Evolutionary conservation across 2,113 vertebrate species (phyloP).

Genomic region (Cryptotis parvus): DNA sequence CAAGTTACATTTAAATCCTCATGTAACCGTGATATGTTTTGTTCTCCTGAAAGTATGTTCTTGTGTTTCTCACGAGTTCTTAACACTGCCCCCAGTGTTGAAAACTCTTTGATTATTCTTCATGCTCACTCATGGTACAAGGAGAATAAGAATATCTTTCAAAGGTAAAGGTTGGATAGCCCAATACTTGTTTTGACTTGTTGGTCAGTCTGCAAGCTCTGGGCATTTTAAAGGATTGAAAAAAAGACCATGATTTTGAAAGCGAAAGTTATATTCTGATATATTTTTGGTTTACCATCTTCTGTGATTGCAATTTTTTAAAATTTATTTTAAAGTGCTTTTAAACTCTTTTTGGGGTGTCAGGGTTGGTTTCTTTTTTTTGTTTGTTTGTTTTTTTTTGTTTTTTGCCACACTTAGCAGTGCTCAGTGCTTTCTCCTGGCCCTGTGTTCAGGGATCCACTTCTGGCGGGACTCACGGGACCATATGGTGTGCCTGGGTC

Average conservation of each 20-base stretch:
- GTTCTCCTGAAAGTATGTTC: not conserved
- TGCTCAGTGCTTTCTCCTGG: too few species aligned
- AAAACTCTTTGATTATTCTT: slow-evolving; percentile 4
- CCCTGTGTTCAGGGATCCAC: too few species aligned
- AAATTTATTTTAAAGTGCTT: slow-evolving; percentile 43
- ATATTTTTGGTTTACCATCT: not conserved
- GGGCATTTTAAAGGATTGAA: not conserved
- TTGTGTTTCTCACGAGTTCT: slow-evolving; percentile 65
- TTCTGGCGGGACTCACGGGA: too few species aligned
- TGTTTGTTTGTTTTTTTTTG: too few species aligned
- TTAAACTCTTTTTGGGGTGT: not conserved
- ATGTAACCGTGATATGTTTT: not conserved
- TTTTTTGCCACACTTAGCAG: too few species aligned
- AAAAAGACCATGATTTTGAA: slow-evolving; percentile 36
- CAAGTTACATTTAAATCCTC: slow-evolving; percentile 20
- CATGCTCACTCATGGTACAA: slow-evolving; percentile 22
- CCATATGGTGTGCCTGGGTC: too few species aligned
- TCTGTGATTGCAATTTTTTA: not conserved
- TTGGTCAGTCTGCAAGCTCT: not conserved
- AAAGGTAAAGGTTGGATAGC: not conserved
- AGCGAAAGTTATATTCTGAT: slow-evolving; percentile 18
- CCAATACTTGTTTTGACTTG: slow-evolving; percentile 24
- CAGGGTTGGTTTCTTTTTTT: too few species aligned
- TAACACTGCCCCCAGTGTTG: slow-evolving; percentile 1
- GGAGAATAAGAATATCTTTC: slow-evolving; percentile 21